Conservation (phyloP, 2,888 invertebrate genomes). For the Nephrotoma appendiculata region DNA sequence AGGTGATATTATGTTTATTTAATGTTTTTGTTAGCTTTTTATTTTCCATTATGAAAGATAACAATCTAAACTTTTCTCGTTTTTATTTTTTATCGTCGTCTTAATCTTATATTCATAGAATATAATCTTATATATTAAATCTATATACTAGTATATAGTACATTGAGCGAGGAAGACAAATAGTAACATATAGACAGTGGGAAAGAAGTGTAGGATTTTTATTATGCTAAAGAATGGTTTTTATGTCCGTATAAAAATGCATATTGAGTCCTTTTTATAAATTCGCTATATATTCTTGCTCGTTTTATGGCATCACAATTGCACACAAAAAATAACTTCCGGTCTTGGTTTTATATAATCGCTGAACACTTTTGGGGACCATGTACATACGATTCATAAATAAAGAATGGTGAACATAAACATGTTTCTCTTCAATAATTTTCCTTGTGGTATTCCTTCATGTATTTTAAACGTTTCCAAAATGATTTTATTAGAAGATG, state of each 20-base stretch:
- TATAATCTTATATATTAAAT: background rate
- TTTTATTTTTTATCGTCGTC: background rate
- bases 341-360: background rate
- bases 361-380: background rate
- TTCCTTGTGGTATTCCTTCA: background rate
- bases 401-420: background rate
- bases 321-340: background rate
- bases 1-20: slow-evolving; percentile 28
- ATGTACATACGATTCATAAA: background rate
- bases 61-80: background rate
- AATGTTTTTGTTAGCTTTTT: background rate
- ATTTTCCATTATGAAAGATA: background rate
- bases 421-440: background rate
- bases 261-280: background rate
- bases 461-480: background rate
- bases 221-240: background rate
- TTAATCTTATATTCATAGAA: background rate
- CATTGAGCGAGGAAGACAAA: background rate
- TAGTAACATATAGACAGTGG: background rate
- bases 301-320: background rate
- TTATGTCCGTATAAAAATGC: background rate
- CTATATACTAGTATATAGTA: background rate
- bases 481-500: background rate
- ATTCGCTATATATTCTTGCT: background rate
- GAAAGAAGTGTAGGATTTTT: background rate